Evolutionary conservation across 92 coral and sea anemone genomes (phyloP), one percentile per base, ranked within the genome.

Genomic region (Zoanthus sansibaricus): DNA sequence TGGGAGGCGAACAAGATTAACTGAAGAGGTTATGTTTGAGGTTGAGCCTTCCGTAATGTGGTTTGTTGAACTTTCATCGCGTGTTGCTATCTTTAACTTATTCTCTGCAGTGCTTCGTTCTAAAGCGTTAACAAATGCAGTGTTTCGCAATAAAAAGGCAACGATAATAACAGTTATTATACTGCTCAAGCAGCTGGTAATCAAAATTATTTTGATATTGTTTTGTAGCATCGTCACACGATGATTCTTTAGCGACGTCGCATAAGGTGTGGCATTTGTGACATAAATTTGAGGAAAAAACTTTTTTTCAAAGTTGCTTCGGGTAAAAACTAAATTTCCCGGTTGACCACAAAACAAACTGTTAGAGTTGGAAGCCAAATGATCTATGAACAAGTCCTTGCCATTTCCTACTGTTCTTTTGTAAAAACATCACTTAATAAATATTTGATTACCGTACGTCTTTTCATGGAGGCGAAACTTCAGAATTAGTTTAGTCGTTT

Each of bases 131-230:
- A 94, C 91, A 78, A 94, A 93, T 47, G 98, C 93, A 16, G 98
- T 94, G 84, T 94, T 94, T 67, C 98, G 94, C 51, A 94, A 84
- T 48, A 94, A 77, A 73, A 94, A 91, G n/a, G 98, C 93, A 77
- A 94, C 94, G 9, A 94, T 44, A 32, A 93, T 67, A 58, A 94
- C 83, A 6, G 98, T 94, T 7, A 91, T 62, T 3, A 94, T 15
- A 72, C 98, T 90, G 5, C 98, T 92, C 8, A 94, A 80, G 51
- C 95, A 86, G 48, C 98, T 94, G 7, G 98, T 86, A 20, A 94
- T 73, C 0, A 94, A 13, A 47, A 94, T 78, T 9, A 93, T 87
- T 69, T 87, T 93, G 21, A 93, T n/a, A 49, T 52, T 80, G 85
- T 70, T 30, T 64, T 80, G 46, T 46, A 80, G 71, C 75, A 67